Evolutionary conservation across 2,113 vertebrate genomes (phyloP).

Genomic region (Girardinichthys multiradiatus): DNA sequence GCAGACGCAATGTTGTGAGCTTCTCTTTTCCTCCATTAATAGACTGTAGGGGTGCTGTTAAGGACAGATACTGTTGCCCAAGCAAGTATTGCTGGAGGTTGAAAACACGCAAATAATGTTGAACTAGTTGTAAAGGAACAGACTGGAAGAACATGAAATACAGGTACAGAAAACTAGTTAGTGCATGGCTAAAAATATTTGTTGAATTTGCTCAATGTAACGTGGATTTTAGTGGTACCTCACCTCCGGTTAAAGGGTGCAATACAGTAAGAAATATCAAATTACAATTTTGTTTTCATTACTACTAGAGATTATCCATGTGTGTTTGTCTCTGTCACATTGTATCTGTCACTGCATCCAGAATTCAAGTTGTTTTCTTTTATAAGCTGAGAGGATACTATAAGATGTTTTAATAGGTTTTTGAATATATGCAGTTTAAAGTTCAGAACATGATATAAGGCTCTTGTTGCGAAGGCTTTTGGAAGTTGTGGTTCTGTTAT

Average conservation of each 20-base stretch:
- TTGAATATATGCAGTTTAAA: too few relatives aligned
- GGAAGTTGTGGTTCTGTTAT: too few relatives aligned
- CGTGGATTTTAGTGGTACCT: too few relatives aligned
- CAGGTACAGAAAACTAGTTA: background rate
- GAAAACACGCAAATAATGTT: background rate
- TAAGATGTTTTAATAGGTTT: too few relatives aligned
- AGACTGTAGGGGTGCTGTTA: constrained; percentile 13
- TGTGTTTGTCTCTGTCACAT: too few relatives aligned
- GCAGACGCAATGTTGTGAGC: constrained; percentile 17
- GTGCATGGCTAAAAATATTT: constrained; percentile 4
- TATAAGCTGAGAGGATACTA: too few relatives aligned
- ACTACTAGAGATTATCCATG: background rate
- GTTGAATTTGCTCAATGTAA: background rate
- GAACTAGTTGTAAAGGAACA: constrained; percentile 20
- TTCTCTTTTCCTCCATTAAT: constrained; percentile 41
- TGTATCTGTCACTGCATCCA: too few relatives aligned
- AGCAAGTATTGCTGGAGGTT: background rate
- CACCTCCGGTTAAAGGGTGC: too few relatives aligned
- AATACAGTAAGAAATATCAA: too few relatives aligned
- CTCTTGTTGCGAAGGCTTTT: too few relatives aligned
- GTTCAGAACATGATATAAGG: too few relatives aligned
- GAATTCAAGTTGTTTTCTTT: too few relatives aligned
- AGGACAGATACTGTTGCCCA: constrained; percentile 14
- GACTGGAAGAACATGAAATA: background rate
- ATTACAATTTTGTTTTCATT: background rate